Evolutionary conservation across 2,888 invertebrate genomes (phyloP), one percentile per base, ranked within the genome.

Genomic region (Rhamphomyia laevipes): DNA sequence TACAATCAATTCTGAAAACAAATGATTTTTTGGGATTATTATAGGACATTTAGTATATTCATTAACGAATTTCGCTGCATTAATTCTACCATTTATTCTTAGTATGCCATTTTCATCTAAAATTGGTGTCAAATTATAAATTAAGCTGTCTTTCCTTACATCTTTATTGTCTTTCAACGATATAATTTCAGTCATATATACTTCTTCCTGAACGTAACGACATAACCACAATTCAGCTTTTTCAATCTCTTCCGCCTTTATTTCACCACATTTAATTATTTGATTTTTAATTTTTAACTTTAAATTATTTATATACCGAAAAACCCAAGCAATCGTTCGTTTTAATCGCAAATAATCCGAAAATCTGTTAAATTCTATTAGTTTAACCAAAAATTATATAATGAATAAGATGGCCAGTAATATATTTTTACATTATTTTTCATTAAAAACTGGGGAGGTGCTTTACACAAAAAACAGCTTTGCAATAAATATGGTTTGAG

Each of bases 301-400:
- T 21, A 21, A 3, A 16, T 18, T 23, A 4, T 41, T 18, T 11
- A 17, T 12, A 7, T n/a, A 18, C 12, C 38, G 15, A 2, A 12
- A 4, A 1, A 41, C 27, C 31, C 27, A 52, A 11, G 50, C 50
- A 18, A 46, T 38, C 3, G 38, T 33, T 35, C 51, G 7, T 17
- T 50, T 52, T 0, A 52, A 35, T 44, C 43, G 51, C 11, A 48
- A 46, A 38, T 43, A 50, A 45, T 43, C 43, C n/a, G 47, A 51
- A 46, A 51, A 51, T 1, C 44, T 33, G 37, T 49, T 47, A 47
- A 43, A 4, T 4, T 17, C 11, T 15, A 47, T 48, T n/a, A 47
- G 16, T 16, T 41, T 18, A 13, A 41, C 18, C n/a, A n/a, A n/a
- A n/a, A n/a, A n/a, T n/a, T n/a, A n/a, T n/a, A n/a, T n/a, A n/a